phyloP scores from a whole-genome alignment of 1,140 invertebrate species.

The Nylanderia fulva region DNA sequence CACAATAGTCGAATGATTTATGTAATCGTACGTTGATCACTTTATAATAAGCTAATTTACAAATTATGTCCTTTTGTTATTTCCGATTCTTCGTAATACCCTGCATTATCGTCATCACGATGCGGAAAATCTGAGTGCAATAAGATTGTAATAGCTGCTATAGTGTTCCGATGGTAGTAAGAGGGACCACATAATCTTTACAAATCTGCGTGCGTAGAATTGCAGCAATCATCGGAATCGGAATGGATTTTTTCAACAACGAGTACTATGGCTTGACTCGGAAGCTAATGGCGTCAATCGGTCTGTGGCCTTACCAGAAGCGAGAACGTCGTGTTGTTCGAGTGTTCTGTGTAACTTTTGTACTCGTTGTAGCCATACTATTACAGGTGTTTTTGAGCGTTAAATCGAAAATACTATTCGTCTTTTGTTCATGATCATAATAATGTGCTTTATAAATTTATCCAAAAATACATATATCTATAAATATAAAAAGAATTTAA shows the following conservation, averaged over 20 bases:
- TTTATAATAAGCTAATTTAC: conserved; percentile 26
- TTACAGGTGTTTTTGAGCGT: conserved; percentile 24
- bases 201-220: conserved; percentile 22
- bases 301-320: conserved; percentile 49
- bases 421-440: neutral
- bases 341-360: neutral
- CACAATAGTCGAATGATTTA: conserved; percentile 15
- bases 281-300: conserved; percentile 25
- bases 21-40: neutral
- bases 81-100: conserved; percentile 19
- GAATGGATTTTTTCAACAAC: conserved; percentile 41
- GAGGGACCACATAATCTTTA: neutral
- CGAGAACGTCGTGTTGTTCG: neutral
- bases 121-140: conserved; percentile 10
- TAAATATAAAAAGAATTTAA: neutral
- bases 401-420: neutral
- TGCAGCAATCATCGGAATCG: neutral
- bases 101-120: conserved; percentile 6
- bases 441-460: neutral
- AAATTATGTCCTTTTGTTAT: conserved; percentile 10
- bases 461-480: neutral
- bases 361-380: neutral
- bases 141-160: conserved; percentile 35
- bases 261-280: conserved; percentile 24
- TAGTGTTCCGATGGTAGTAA: conserved; percentile 15